Base-by-base conservation (phyloP, 1,140 invertebrate genomes). In the Fopius arisanus region DNA sequence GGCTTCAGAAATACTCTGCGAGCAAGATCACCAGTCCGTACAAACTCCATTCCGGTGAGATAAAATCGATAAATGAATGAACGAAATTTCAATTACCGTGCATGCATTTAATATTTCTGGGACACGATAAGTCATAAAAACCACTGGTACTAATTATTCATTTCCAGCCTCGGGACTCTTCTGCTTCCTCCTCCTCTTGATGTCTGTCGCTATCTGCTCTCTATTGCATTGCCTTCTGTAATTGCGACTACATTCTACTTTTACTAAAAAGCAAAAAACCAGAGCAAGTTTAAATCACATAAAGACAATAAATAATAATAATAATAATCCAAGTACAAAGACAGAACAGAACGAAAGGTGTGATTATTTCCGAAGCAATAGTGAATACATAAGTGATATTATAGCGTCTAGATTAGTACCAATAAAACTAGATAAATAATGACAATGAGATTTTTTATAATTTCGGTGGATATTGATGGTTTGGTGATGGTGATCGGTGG, bases 1-100 rank as follows among this genome's bases (percentile, higher is more conserved):
- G 91, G 91, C 78, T 91, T 92, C 81, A 86, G 88, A 66, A 91
- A 90, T 80, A 90, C 90, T 3, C 82, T 91, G 37, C 86, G 90
- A 67, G 82, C 87, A 48, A 82, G 86, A 33, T 88, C 87, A 4
- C 87, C 87, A 23, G 81, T 87, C 71, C 86, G 87, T 77, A 84
- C 80, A 68, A 81, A 82, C 70, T 78, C 85, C 67, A 78, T 85
- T 73, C 84, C 87, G 83, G 87, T 88, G 81, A 88, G 87, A 78
- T 65, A 40, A 65, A 48, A 65, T 12, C 12, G 33, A 37, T 7
- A 26, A 43, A 69, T 69, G 2, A 51, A 51, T 51, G 2, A 19
- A 51, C 5, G 10, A 62, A 62, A 16, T 29, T 16, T 63, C 28
- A 43, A 19, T 43, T 14, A 67, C 12, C 16, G 33, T 63, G 59